A percentile compares a stretch with the other conserved stretches of the same genome.
These are phyloP conservation scores for Lordiphosa collinella DNA, from an alignment of 1,140 invertebrate species.

Conservation along the genomic window DNA sequence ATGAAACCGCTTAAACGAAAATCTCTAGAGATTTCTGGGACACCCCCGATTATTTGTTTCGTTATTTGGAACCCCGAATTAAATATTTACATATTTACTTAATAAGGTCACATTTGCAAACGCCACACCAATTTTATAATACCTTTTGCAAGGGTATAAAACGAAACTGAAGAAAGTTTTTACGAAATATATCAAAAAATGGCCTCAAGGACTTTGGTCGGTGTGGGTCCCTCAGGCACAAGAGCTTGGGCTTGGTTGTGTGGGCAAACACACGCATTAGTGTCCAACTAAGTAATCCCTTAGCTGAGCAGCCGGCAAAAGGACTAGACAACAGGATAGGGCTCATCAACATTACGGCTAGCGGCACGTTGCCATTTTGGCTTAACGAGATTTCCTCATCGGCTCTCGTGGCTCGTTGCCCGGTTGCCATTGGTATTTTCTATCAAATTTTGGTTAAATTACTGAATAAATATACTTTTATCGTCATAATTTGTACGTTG, in stretches of 20 bases:
- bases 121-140: no score
- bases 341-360: conserved; percentile 61
- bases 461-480: conserved; percentile 74
- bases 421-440: conserved; percentile 60
- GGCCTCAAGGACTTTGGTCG: conserved; percentile 33
- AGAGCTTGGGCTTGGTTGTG: conserved; percentile 15
- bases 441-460: conserved; percentile 76
- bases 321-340: conserved; percentile 40
- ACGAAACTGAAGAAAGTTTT: conserved; percentile 36
- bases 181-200: conserved; percentile 46
- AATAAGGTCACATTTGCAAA: no score
- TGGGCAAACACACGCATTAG: conserved; percentile 66
- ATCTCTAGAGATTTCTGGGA: no score
- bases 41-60: no score
- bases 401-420: conserved; percentile 15
- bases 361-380: conserved; percentile 72
- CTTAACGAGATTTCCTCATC: conserved; percentile 67
- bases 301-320: conserved; percentile 47
- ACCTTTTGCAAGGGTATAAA: no score
- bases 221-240: conserved; percentile 50
- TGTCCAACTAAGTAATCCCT: conserved; percentile 71
- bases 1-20: no score
- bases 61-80: no score
- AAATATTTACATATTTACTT: no score
- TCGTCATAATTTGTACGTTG: conserved; percentile 64